Percentiles rank a stretch among this genome's conserved stretches.
phyloP scores from a whole-genome alignment of 2,797 vertebrate genomes.

The Tarsius wallacei region DNA sequence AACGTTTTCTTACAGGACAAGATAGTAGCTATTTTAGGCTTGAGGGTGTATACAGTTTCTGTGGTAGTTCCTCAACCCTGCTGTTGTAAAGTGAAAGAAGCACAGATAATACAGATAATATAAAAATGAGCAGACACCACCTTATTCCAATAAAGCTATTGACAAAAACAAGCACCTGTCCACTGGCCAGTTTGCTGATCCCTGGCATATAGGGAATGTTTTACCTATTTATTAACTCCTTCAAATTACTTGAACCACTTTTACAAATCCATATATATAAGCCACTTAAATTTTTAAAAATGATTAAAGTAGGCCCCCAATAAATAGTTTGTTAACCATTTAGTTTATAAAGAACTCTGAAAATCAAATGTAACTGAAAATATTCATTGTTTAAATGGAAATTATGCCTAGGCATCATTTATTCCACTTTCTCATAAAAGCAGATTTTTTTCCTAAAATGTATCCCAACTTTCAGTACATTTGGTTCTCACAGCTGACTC shows the following conservation, averaged over 20 bases:
- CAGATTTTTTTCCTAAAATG: neutral
- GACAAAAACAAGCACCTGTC: neutral
- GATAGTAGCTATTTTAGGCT: conserved; percentile 10
- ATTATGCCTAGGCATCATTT: neutral
- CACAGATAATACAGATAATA: neutral
- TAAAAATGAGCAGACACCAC: neutral
- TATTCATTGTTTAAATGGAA: conserved; percentile 22
- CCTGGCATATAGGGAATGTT: neutral
- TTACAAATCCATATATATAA: conserved; percentile 36
- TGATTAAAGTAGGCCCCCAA: neutral
- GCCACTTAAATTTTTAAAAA: neutral
- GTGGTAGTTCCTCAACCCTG: neutral
- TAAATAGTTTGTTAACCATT: neutral
- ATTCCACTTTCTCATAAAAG: conserved; percentile 45
- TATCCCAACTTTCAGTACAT: neutral
- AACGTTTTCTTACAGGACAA: conserved; percentile 46
- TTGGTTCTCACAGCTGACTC: neutral
- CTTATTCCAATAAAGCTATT: conserved; percentile 22
- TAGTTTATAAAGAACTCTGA: neutral
- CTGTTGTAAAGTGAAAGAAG: neutral
- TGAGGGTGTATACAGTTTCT: neutral
- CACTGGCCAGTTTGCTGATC: neutral
- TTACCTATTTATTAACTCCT: neutral
- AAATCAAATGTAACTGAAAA: neutral
- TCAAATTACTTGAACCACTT: conserved; percentile 48